Conservation (phyloP, 2,797 vertebrate species). For the Sebastes kiyomatsui region DNA sequence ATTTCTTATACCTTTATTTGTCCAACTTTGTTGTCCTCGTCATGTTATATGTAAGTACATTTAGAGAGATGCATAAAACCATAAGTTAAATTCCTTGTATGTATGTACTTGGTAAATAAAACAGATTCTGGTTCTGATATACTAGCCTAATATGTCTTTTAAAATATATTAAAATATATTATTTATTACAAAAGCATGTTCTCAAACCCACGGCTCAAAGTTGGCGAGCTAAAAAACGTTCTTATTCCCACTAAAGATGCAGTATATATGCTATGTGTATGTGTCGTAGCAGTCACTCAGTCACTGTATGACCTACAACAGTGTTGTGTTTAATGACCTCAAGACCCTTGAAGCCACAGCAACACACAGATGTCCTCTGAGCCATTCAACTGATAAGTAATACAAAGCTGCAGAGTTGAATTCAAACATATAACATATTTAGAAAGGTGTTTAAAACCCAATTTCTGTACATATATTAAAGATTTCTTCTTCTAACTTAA, state of each 20-base stretch:
- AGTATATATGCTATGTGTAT: neutral
- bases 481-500: no score
- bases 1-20: no score
- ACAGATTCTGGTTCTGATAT: no score
- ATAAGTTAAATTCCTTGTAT: no score
- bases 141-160: neutral
- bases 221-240: no score
- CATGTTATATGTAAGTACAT: no score
- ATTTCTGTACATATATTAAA: no score
- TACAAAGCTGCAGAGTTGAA: neutral
- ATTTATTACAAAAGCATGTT: neutral
- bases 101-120: no score
- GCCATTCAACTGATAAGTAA: neutral
- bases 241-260: no score
- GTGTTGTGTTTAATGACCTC: constrained; percentile 21
- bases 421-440: neutral
- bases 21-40: no score
- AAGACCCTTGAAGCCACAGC: neutral
- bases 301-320: constrained; percentile 4
- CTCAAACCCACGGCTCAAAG: neutral
- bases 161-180: neutral
- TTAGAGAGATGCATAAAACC: no score
- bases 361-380: neutral
- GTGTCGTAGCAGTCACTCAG: neutral
- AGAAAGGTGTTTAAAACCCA: no score